Conservation (phyloP, 1,140 invertebrate genomes). For the Danaus plexippus region DNA sequence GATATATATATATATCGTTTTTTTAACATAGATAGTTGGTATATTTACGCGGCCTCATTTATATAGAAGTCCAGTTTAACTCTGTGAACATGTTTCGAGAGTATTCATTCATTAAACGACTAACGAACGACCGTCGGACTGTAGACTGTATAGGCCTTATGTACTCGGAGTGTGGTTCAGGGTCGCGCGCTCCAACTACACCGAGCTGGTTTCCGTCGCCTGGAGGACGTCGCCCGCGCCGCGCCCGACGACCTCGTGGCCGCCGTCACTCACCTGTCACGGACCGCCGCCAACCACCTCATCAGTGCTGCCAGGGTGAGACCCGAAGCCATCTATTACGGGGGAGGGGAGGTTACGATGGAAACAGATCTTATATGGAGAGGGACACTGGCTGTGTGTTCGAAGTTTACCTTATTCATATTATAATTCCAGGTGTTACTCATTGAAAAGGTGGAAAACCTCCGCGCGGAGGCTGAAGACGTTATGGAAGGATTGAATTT, state of each 20-base stretch:
- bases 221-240: slow-evolving; percentile 83
- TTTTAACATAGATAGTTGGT: no score
- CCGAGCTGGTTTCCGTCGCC: slow-evolving; percentile 83
- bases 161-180: slow-evolving; percentile 42
- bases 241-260: slow-evolving; percentile 75
- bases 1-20: no score
- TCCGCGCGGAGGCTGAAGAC: slow-evolving; percentile 84
- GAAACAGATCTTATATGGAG: no score
- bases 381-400: no score
- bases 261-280: slow-evolving; percentile 79
- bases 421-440: slow-evolving; percentile 78
- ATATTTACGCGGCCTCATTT: no score
- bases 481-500: slow-evolving; percentile 73
- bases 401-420: neutral
- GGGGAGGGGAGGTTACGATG: no score
- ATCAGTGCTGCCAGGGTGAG: slow-evolving; percentile 87
- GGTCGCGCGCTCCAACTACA: slow-evolving; percentile 87
- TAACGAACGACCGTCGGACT: no score
- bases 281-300: slow-evolving; percentile 81
- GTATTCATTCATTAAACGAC: no score
- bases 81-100: no score
- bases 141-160: no score
- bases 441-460: slow-evolving; percentile 83
- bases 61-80: no score
- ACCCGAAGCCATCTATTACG: neutral